phyloP scores from a whole-genome alignment of 2,888 invertebrate species.

The Oligia strigilis region DNA sequence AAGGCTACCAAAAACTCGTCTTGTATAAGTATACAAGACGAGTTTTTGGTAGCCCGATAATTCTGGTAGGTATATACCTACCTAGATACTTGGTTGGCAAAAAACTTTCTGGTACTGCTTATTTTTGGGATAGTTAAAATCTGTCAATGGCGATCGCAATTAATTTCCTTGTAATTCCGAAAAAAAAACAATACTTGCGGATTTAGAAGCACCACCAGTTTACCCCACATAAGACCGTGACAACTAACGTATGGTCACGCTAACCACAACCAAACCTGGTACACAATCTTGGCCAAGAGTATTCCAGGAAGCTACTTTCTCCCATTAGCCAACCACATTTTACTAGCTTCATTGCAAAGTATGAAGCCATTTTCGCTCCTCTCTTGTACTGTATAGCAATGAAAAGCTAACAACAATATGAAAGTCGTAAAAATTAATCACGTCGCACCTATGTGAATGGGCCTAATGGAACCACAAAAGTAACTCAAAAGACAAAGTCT shows the following conservation, averaged over 20 bases:
- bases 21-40: neutral
- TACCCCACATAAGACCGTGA: neutral
- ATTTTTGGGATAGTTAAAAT: neutral
- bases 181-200: too few species aligned
- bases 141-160: neutral
- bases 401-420: neutral
- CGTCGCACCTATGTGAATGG: neutral
- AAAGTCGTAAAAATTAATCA: constrained; percentile 22
- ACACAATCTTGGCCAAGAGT: constrained; percentile 7
- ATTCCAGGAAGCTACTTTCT: constrained; percentile 19
- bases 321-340: constrained; percentile 22
- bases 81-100: neutral
- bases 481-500: constrained; percentile 76
- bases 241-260: neutral
- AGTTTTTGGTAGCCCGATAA: too few species aligned
- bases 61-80: neutral
- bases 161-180: neutral
- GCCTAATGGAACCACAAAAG: constrained; percentile 64
- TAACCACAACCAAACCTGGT: neutral
- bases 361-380: neutral
- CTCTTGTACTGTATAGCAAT: neutral
- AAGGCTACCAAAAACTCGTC: neutral
- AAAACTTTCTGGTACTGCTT: neutral
- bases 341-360: constrained; percentile 27
- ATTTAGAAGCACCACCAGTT: neutral